Evolutionary conservation across 2,113 vertebrate species (phyloP).

Genomic region (Orcinus orca): DNA sequence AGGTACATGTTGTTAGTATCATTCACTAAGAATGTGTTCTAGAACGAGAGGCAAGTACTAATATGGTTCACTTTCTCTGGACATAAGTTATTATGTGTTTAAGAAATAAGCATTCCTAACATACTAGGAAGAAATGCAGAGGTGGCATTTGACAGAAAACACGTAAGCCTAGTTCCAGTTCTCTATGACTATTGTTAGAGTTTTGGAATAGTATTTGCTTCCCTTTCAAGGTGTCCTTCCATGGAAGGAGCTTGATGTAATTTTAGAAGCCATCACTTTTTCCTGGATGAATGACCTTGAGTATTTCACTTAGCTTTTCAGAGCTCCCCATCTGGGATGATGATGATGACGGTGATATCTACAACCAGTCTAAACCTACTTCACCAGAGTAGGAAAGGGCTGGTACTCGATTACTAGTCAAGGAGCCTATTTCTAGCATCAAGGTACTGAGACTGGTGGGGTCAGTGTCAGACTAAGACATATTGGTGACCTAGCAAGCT

Average conservation of each 20-base stretch:
- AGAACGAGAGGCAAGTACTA: background rate
- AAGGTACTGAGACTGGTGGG: background rate
- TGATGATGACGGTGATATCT: background rate
- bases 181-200: background rate
- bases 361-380: background rate
- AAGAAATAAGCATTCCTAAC: background rate
- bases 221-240: background rate
- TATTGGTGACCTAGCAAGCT: background rate
- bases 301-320: background rate
- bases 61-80: background rate
- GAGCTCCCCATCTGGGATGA: background rate
- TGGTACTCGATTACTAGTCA: background rate
- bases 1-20: background rate
- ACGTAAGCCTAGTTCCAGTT: background rate
- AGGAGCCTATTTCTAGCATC: background rate
- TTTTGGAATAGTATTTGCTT: background rate
- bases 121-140: background rate
- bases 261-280: background rate
- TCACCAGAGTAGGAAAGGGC: background rate
- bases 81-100: background rate
- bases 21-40: background rate
- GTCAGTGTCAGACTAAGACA: background rate
- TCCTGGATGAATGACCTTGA: background rate
- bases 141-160: background rate
- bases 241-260: background rate